A percentile compares a stretch with the other conserved stretches of the same genome.
Evolutionary conservation across 2,888 invertebrate genomes (phyloP).

Genomic region (Machimus atricapillus): DNA sequence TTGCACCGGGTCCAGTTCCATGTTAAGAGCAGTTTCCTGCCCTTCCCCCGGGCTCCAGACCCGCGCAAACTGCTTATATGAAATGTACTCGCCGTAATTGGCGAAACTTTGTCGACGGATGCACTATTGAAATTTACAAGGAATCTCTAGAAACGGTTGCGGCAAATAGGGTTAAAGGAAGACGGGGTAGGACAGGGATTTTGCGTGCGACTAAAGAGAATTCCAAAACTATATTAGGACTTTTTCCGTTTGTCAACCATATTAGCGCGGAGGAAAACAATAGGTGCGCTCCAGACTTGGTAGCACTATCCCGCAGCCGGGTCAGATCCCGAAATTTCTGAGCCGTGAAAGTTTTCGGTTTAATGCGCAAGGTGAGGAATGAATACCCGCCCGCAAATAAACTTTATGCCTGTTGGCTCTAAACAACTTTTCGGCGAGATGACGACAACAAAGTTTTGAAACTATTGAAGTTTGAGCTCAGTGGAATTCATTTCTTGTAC

Average conservation of each 20-base stretch:
- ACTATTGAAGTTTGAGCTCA: not conserved
- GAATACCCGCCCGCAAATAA: not conserved
- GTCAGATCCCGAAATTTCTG: not conserved
- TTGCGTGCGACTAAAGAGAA: not conserved
- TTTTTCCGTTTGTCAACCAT: conserved; percentile 8
- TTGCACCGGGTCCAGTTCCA: not conserved
- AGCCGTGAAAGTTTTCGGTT: not conserved
- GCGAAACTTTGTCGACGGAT: conserved; percentile 9
- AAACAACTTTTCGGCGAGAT: conserved; percentile 6
- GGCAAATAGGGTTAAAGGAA: too few species aligned
- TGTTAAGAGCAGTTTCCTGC: not conserved
- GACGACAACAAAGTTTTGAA: not conserved
- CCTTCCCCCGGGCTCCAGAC: not conserved
- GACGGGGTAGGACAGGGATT: not conserved
- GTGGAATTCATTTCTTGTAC: not conserved
- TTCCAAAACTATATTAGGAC: not conserved
- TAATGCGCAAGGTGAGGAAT: not conserved
- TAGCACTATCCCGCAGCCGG: not conserved
- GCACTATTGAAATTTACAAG: conserved; percentile 18
- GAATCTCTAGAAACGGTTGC: not conserved
- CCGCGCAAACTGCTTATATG: not conserved
- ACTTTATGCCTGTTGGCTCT: conserved; percentile 19
- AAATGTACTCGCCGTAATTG: not conserved
- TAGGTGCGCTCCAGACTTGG: not conserved
- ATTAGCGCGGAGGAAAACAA: conserved; percentile 15